Conservation (phyloP, 2,888 invertebrate genomes). For the Ethmia dodecea region DNA sequence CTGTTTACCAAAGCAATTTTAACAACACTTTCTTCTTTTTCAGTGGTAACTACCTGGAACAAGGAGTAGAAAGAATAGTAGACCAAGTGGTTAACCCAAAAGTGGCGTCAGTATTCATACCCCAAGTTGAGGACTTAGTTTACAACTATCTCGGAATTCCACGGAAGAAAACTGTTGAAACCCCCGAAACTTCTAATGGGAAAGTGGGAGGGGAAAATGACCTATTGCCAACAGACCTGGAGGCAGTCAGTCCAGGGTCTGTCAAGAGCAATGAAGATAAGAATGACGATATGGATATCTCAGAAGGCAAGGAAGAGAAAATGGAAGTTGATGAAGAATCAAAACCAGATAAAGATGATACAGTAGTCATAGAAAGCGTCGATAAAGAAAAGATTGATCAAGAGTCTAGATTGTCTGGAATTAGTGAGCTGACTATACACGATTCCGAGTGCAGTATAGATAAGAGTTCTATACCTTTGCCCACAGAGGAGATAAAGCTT, state of each 20-base stretch:
- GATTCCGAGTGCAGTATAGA: constrained; percentile 44
- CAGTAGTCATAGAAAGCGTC: constrained; percentile 19
- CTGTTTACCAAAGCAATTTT: too few species aligned
- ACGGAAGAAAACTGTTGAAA: constrained; percentile 71
- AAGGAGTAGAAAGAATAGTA: constrained; percentile 95
- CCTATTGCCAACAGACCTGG: constrained; percentile 85
- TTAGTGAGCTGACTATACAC: constrained; percentile 51
- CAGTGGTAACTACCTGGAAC: constrained; percentile 92
- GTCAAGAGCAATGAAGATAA: constrained; percentile 78
- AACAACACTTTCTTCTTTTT: constrained; percentile 23
- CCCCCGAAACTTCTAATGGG: constrained; percentile 49
- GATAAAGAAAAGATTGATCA: constrained; percentile 64
- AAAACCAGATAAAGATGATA: constrained; percentile 20
- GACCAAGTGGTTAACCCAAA: constrained; percentile 98
- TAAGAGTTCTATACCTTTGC: constrained; percentile 47
- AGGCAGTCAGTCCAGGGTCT: constrained; percentile 89
- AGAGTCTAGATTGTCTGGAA: constrained; percentile 72
- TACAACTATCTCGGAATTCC: constrained; percentile 91
- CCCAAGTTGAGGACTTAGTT: constrained; percentile 93
- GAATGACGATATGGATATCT: constrained; percentile 40
- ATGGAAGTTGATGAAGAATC: constrained; percentile 45
- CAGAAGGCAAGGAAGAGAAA: constrained; percentile 28
- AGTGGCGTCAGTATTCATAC: constrained; percentile 90
- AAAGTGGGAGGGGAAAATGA: constrained; percentile 53
- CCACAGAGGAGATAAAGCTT: constrained; percentile 51